A percentile compares a stretch with the other conserved stretches of the same genome.
Conservation (phyloP, 1,140 invertebrate species). For the Condylostylus longicornis region DNA sequence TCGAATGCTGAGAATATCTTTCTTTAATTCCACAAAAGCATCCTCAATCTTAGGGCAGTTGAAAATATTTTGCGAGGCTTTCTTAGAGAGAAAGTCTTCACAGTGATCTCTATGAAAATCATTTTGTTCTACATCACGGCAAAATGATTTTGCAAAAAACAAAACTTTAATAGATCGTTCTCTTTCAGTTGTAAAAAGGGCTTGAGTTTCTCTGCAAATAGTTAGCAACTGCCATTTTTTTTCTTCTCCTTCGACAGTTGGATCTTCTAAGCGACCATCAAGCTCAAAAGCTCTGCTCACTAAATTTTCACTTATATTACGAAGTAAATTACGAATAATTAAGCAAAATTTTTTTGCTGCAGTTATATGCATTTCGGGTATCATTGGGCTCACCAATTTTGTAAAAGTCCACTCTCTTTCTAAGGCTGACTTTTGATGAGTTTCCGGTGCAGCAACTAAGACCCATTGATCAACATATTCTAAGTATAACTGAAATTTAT, state of each 20-base stretch:
- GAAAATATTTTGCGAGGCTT: slow-evolving; percentile 32
- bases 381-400: slow-evolving; percentile 49
- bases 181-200: slow-evolving; percentile 59
- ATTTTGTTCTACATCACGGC: slow-evolving; percentile 46
- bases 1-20: slow-evolving; percentile 44
- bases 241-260: slow-evolving; percentile 20
- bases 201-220: slow-evolving; percentile 62
- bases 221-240: slow-evolving; percentile 37
- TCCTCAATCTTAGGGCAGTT: slow-evolving; percentile 37
- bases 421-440: slow-evolving; percentile 57
- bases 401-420: slow-evolving; percentile 70
- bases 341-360: slow-evolving; percentile 50
- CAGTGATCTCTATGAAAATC: slow-evolving; percentile 33
- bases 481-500: slow-evolving; percentile 44
- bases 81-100: slow-evolving; percentile 29
- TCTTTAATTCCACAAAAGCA: slow-evolving; percentile 46
- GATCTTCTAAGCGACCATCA: slow-evolving; percentile 19
- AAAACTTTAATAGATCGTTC: slow-evolving; percentile 64
- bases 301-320: slow-evolving; percentile 21
- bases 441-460: slow-evolving; percentile 47
- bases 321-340: slow-evolving; percentile 25
- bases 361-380: slow-evolving; percentile 48
- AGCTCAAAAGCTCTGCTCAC: slow-evolving; percentile 21
- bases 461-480: slow-evolving; percentile 61
- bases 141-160: slow-evolving; percentile 62